These are phyloP conservation scores for Thymallus thymallus DNA, from an alignment of 2,113 vertebrate genomes.

Conservation along the genomic window DNA sequence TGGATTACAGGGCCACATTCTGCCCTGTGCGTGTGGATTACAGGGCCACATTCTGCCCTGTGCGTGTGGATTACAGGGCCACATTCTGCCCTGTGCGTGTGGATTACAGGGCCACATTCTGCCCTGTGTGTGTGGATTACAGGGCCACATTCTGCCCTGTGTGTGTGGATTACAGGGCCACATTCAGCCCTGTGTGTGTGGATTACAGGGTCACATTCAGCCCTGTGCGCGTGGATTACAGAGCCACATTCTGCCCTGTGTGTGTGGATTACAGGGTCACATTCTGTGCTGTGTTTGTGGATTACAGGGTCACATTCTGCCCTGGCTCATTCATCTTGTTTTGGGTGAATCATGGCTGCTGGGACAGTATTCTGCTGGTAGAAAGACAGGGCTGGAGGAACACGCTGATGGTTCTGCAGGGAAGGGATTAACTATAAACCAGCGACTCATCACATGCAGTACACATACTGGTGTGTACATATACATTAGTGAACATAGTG, in stretches of 20 bases:
- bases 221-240: slow-evolving; percentile 5
- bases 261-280: slow-evolving; percentile 2
- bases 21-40: slow-evolving; percentile 6
- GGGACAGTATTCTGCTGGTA: no score
- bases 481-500: no score
- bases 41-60: no score
- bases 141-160: not conserved
- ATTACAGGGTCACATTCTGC: no score
- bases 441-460: not conserved
- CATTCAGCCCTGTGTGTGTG: slow-evolving; percentile 5
- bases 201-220: no score
- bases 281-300: slow-evolving; percentile 9
- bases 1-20: not conserved
- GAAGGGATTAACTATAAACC: not conserved
- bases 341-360: no score
- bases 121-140: slow-evolving; percentile 5
- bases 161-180: slow-evolving; percentile 2
- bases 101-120: not conserved
- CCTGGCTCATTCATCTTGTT: no score
- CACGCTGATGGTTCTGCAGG: no score
- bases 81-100: slow-evolving; percentile 5
- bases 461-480: no score
- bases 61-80: slow-evolving; percentile 6
- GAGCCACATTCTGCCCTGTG: not conserved
- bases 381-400: no score